Percentiles rank a stretch among this genome's conserved stretches.
phyloP scores from a whole-genome alignment of 2,113 vertebrate genomes.

The Amphiprion percula region DNA sequence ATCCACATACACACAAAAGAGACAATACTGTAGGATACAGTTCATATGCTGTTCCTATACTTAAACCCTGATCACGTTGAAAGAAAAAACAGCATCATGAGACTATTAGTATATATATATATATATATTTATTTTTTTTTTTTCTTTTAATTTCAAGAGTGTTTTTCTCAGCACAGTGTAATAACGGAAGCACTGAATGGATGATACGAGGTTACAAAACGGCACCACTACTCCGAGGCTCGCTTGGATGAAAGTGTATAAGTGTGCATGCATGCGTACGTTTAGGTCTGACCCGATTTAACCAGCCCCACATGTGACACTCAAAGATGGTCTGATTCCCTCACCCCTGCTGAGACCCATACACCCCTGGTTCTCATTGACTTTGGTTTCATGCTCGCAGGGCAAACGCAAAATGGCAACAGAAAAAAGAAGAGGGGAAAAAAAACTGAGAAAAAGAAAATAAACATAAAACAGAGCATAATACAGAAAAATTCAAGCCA shows the following conservation, averaged over 20 bases:
- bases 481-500: conserved; percentile 71
- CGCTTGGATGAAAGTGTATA: conserved; percentile 7
- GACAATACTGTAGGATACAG: background rate
- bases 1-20: conserved; percentile 6
- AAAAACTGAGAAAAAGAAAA: conserved; percentile 57
- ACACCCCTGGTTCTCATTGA: conserved; percentile 78
- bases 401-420: conserved; percentile 70
- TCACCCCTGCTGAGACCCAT: conserved; percentile 74
- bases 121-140: background rate
- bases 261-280: conserved; percentile 3
- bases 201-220: conserved; percentile 59
- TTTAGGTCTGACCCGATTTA: conserved; percentile 66
- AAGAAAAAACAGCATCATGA: conserved; percentile 54
- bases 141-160: conserved; percentile 21
- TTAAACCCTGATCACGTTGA: conserved; percentile 4
- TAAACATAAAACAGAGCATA: conserved; percentile 73
- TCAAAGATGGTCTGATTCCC: conserved; percentile 74
- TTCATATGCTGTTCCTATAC: background rate
- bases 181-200: conserved; percentile 34
- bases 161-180: conserved; percentile 31
- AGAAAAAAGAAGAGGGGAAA: conserved; percentile 51
- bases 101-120: conserved; percentile 36
- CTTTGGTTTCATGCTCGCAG: conserved; percentile 77
- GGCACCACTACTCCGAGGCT: conserved; percentile 40
- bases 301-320: conserved; percentile 80